Conservation (phyloP, 2,113 vertebrate species). For the Alexandromys fortis region DNA sequence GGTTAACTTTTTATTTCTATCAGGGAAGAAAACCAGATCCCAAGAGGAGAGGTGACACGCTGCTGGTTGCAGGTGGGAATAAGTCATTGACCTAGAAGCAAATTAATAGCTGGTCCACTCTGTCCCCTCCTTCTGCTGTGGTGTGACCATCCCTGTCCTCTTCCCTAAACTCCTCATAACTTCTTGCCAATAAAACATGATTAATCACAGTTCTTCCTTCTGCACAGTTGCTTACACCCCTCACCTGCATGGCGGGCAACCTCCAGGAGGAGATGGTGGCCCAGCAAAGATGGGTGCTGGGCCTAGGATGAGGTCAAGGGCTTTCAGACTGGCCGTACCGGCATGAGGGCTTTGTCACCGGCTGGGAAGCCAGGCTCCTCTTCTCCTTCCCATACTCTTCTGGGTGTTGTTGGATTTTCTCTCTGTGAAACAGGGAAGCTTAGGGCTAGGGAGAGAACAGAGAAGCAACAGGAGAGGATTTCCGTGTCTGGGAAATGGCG, state of each 20-base stretch:
- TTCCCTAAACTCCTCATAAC: background rate
- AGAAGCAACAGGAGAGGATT: background rate
- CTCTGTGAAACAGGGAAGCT: background rate
- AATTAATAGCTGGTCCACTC: background rate
- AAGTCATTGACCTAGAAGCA: conserved; percentile 32
- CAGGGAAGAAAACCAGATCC: background rate
- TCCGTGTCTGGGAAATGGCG: background rate
- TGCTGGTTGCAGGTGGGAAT: background rate
- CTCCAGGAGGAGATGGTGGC: background rate
- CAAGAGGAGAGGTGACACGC: background rate
- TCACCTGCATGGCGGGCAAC: background rate
- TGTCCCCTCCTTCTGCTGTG: background rate
- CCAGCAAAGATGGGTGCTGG: background rate
- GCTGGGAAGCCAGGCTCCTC: background rate
- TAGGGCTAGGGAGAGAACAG: background rate
- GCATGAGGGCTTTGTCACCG: background rate
- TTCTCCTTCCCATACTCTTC: background rate
- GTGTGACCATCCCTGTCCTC: background rate
- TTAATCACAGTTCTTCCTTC: conserved; percentile 42
- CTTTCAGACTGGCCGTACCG: background rate
- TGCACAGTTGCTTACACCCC: background rate
- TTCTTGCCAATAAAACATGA: conserved; percentile 53
- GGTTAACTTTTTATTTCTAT: background rate
- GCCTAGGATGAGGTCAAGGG: background rate
- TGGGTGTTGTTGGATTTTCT: background rate